Evolutionary conservation across 2,113 vertebrate species (phyloP).

Genomic region (Nycticryphes semicollaris): DNA sequence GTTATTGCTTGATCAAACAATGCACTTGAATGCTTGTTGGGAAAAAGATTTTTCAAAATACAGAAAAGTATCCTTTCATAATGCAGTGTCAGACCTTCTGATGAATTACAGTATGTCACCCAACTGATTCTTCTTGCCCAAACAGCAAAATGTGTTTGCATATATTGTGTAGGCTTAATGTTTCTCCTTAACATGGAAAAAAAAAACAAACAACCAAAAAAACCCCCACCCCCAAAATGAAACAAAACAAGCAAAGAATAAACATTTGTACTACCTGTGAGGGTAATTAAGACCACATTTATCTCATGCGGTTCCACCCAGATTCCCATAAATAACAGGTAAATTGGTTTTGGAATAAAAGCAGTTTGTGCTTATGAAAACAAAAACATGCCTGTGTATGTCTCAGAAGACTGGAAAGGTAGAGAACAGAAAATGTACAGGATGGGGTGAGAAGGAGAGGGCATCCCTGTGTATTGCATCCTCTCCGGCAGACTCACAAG

Average conservation of each 20-base stretch:
- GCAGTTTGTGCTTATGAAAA: slow-evolving; percentile 35
- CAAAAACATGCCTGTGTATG: neutral
- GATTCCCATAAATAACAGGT: slow-evolving; percentile 20
- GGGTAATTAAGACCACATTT: slow-evolving; percentile 23
- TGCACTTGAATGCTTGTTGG: slow-evolving; percentile 1
- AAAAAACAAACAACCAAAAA: neutral
- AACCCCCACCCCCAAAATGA: neutral
- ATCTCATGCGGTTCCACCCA: neutral
- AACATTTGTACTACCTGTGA: neutral
- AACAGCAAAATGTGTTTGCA: neutral
- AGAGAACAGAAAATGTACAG: neutral
- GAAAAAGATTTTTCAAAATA: slow-evolving; percentile 28
- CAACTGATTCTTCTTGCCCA: slow-evolving; percentile 21
- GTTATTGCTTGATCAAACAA: slow-evolving; percentile 53
- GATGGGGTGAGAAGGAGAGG: neutral
- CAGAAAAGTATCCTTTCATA: neutral
- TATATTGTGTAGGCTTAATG: slow-evolving; percentile 15
- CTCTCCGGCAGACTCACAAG: neutral
- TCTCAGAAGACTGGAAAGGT: neutral
- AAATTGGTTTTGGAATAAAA: slow-evolving; percentile 16
- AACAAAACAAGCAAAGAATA: slow-evolving; percentile 9
- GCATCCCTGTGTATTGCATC: neutral
- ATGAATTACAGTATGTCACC: slow-evolving; percentile 29
- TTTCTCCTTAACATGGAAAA: neutral
- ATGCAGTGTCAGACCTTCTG: slow-evolving; percentile 1